Evolutionary conservation across 2,797 vertebrate genomes (phyloP).

Genomic region (Nannoperca obscura): DNA sequence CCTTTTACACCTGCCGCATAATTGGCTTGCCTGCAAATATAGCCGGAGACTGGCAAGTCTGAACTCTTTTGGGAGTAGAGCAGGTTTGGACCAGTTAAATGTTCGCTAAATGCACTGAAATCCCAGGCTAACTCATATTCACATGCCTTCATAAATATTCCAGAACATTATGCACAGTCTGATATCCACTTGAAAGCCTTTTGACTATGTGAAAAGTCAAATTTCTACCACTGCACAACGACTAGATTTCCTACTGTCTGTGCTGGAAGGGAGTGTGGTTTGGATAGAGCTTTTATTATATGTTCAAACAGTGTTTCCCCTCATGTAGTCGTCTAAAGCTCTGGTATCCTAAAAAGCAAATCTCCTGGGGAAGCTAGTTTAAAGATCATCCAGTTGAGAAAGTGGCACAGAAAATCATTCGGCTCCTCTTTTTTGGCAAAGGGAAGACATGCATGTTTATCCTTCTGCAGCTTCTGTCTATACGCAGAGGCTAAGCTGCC

Average conservation of each 20-base stretch:
- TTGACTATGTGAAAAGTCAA: slow-evolving; percentile 18
- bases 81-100: slow-evolving; percentile 46
- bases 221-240: background rate
- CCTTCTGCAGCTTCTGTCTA: slow-evolving; percentile 20
- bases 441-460: slow-evolving; percentile 9
- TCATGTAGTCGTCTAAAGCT: slow-evolving; percentile 20
- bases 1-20: slow-evolving; percentile 53
- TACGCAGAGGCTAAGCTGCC: slow-evolving; percentile 31
- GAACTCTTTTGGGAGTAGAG: slow-evolving; percentile 36
- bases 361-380: slow-evolving; percentile 32
- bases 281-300: slow-evolving; percentile 14
- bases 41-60: slow-evolving; percentile 25
- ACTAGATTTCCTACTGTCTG: background rate
- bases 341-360: slow-evolving; percentile 33
- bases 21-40: slow-evolving; percentile 46
- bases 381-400: slow-evolving; percentile 36
- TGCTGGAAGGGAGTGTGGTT: slow-evolving; percentile 24
- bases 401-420: slow-evolving; percentile 36
- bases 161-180: slow-evolving; percentile 36
- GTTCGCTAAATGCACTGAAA: slow-evolving; percentile 37
- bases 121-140: slow-evolving; percentile 29
- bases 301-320: slow-evolving; percentile 43
- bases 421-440: slow-evolving; percentile 19
- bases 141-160: slow-evolving; percentile 50
- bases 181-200: slow-evolving; percentile 48